Conservation (phyloP, 1,140 invertebrate genomes). For the Colletes latitarsis region DNA sequence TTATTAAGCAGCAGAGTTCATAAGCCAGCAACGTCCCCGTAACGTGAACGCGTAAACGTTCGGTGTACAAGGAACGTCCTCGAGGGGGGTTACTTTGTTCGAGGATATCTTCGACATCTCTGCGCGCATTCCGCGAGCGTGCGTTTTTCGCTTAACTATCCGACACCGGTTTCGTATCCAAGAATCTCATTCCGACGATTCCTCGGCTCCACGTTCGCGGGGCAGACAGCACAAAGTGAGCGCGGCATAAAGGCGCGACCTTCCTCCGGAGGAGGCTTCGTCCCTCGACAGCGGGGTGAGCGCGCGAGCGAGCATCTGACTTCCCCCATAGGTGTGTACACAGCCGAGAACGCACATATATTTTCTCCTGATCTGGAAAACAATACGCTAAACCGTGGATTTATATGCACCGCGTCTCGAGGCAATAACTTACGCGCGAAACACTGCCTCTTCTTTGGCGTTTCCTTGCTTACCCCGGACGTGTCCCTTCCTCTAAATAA, state of each 20-base stretch:
- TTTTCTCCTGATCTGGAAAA: constrained; percentile 80
- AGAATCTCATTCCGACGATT: constrained; percentile 63
- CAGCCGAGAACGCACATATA: constrained; percentile 69
- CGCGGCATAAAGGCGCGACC: constrained; percentile 61
- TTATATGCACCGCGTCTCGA: constrained; percentile 73
- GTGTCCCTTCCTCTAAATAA: constrained; percentile 74
- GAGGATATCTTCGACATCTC: constrained; percentile 25
- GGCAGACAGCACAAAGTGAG: constrained; percentile 61
- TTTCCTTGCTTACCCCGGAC: constrained; percentile 66
- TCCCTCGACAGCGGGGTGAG: constrained; percentile 44
- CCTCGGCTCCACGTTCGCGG: constrained; percentile 52
- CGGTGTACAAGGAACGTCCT: not conserved
- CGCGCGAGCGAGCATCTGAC: not conserved
- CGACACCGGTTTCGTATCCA: constrained; percentile 55
- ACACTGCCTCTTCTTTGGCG: constrained; percentile 60
- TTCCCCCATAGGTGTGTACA: not conserved
- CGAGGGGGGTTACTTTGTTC: constrained; percentile 29
- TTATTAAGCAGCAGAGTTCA: not conserved
- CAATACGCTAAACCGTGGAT: constrained; percentile 78
- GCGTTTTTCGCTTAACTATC: constrained; percentile 60
- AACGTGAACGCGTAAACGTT: not conserved
- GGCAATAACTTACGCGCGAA: constrained; percentile 76
- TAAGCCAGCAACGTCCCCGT: not conserved
- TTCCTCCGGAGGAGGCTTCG: constrained; percentile 50
- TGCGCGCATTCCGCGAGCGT: constrained; percentile 55